phyloP scores from a whole-genome alignment of 2,113 vertebrate species.

The Heterochromis multidens region DNA sequence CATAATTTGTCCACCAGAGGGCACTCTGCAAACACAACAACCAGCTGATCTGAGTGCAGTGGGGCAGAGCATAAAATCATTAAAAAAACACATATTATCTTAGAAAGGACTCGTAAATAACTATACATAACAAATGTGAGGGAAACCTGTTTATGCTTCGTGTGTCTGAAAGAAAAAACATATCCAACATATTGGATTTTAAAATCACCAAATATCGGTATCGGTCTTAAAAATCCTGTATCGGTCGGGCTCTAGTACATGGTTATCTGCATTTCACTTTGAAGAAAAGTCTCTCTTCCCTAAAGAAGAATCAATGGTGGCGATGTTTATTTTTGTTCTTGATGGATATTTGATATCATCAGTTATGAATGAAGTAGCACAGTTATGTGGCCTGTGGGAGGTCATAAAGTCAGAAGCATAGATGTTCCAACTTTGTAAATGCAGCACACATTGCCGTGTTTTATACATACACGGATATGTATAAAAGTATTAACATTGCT shows the following conservation, averaged over 20 bases:
- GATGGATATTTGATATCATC: conserved; percentile 13
- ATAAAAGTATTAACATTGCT: too few relatives aligned
- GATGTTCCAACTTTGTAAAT: background rate
- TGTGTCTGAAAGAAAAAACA: background rate
- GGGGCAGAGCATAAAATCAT: background rate
- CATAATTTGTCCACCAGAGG: background rate
- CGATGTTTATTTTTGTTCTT: conserved; percentile 23
- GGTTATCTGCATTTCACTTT: background rate
- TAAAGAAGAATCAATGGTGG: background rate
- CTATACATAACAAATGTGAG: background rate
- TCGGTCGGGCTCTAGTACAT: background rate
- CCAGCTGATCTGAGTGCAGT: background rate
- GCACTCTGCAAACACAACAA: background rate
- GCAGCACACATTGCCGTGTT: background rate
- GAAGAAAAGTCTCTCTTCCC: background rate
- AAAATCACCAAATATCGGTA: background rate
- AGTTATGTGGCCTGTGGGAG: background rate
- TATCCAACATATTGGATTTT: background rate
- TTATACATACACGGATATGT: too few relatives aligned
- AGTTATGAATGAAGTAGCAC: background rate
- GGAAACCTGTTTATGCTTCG: background rate
- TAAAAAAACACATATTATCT: too few relatives aligned
- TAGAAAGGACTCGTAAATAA: background rate
- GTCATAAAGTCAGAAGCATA: background rate
- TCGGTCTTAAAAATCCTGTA: too few relatives aligned